Evolutionary conservation across 2,113 vertebrate species (phyloP).

Genomic region (Callospermophilus lateralis): DNA sequence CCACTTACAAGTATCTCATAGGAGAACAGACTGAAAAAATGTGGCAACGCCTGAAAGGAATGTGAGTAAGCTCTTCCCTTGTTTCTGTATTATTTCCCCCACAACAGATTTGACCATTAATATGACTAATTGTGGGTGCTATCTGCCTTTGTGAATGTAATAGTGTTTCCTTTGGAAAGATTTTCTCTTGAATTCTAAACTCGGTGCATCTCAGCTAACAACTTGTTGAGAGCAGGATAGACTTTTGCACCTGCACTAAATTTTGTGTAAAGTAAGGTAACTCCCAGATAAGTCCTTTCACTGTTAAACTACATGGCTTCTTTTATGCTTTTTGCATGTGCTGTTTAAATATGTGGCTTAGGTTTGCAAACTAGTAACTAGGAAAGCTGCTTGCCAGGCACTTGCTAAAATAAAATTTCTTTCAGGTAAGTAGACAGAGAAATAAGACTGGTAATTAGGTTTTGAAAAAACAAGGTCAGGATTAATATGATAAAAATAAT

Average conservation of each 20-base stretch:
- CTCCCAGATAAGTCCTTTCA: background rate
- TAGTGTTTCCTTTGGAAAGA: conserved; percentile 38
- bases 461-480: conserved; percentile 47
- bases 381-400: background rate
- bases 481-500: conserved; percentile 20
- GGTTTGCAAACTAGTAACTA: background rate
- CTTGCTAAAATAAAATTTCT: conserved; percentile 57
- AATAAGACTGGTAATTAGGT: conserved; percentile 5
- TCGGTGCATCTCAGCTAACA: conserved; percentile 7
- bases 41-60: conserved; percentile 92
- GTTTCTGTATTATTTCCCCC: conserved; percentile 74
- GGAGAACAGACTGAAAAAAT: conserved; percentile 91
- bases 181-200: conserved; percentile 45
- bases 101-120: conserved; percentile 63
- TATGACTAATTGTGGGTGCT: conserved; percentile 67
- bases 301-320: background rate
- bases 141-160: conserved; percentile 30
- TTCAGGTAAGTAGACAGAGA: conserved; percentile 3
- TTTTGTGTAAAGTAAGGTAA: conserved; percentile 57
- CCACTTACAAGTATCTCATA: conserved; percentile 88
- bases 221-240: conserved; percentile 58
- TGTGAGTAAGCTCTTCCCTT: conserved; percentile 88
- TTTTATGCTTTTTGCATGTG: background rate
- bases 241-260: conserved; percentile 3
- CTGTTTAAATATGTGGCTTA: conserved; percentile 23